Base-by-base conservation (phyloP, 2,113 vertebrate genomes). In the Orthonyx spaldingii region DNA sequence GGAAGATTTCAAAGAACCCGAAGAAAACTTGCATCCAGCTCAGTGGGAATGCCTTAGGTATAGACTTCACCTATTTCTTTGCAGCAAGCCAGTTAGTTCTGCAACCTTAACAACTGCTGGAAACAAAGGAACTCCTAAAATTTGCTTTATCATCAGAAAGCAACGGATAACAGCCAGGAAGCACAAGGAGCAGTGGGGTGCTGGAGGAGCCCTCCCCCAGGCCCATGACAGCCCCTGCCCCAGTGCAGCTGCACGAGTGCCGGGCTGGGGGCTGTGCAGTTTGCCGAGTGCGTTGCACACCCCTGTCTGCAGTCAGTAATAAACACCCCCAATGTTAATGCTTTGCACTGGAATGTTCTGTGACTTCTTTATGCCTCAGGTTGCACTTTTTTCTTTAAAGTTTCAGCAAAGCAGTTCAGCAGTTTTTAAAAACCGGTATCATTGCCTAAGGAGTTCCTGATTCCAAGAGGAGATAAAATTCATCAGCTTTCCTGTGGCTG, bases 61-160 rank as follows among this genome's bases (percentile, higher is more conserved):
- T 44, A 87, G 24, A 75, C 39, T 87, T 94, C 71, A 89, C 72
- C 91, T 92, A 71, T 84, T 93, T 95, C 76, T 90, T 63, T 84
- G 55, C 69, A 91, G 64, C 60, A 75, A 93, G 72, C 27, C 42
- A 57, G 63, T 59, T 63, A 79, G 13, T 9, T 50, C 50, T 86
- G 63, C 57, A 91, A 15, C 28, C 52, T 72, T 65, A 93, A 60
- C 19, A 63, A 56, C 19, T 63, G 35, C 59, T 75, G 92, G 88
- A 93, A 86, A 93, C 60, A 95, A 86, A 91, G 41, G 23, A 22
- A 78, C 27, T 84, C 42, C 16, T 59, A 84, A 89, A 92, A 90
- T 72, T 26, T 86, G 83, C 90, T 93, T 88, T 70, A 35, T 90
- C 68, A 84, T 86, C 63, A 84, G 76, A 76, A 88, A 37, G 32